phyloP scores from a whole-genome alignment of 2,888 invertebrate species.

The Camponotus fellah region DNA sequence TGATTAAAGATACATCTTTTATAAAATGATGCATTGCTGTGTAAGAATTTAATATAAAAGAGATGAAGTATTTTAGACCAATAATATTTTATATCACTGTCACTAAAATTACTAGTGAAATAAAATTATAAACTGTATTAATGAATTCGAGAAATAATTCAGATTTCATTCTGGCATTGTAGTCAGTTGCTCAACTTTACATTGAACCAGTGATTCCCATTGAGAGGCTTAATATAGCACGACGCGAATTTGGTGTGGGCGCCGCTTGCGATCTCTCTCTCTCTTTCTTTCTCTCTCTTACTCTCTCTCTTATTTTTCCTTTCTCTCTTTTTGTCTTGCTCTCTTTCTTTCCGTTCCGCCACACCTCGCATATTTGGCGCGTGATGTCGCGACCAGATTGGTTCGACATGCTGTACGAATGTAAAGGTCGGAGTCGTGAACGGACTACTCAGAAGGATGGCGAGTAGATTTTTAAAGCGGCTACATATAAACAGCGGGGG shows the following conservation, averaged over 20 bases:
- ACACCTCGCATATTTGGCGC: slow-evolving; percentile 85
- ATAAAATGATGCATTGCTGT: not conserved
- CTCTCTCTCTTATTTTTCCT: slow-evolving; percentile 67
- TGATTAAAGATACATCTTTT: not conserved
- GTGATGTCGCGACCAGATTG: slow-evolving; percentile 82
- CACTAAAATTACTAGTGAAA: not conserved
- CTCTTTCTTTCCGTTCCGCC: slow-evolving; percentile 71
- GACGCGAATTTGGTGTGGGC: slow-evolving; percentile 80
- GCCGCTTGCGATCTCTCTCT: slow-evolving; percentile 68
- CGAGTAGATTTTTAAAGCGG: slow-evolving; percentile 68
- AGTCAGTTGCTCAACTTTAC: slow-evolving; percentile 61
- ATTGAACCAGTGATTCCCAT: slow-evolving; percentile 68
- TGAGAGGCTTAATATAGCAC: slow-evolving; percentile 70
- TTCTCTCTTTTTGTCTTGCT: slow-evolving; percentile 50
- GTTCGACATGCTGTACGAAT: slow-evolving; percentile 78
- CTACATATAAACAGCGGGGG: slow-evolving; percentile 40
- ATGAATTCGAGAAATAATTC: not conserved
- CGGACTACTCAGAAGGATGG: slow-evolving; percentile 67
- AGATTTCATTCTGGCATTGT: slow-evolving; percentile 8
- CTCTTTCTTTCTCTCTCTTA: slow-evolving; percentile 41
- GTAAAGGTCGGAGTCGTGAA: slow-evolving; percentile 77
- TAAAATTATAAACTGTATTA: not conserved
- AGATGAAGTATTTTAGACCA: no score
- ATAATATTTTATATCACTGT: not conserved
- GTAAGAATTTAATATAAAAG: not conserved